These are phyloP conservation scores for Danaus melanippus DNA, from an alignment of 1,140 invertebrate genomes.

Conservation along the genomic window DNA sequence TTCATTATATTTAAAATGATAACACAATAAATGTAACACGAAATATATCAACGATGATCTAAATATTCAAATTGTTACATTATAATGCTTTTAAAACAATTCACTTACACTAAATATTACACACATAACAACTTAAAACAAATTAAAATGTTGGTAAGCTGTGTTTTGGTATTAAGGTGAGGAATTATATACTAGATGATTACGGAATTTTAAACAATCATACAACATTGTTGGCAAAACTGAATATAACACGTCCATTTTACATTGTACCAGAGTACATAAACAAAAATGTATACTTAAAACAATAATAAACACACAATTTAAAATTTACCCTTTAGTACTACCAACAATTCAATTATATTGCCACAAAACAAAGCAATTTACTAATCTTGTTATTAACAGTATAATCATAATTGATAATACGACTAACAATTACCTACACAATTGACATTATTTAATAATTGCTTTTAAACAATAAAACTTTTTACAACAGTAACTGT, in stretches of 20 bases:
- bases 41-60: conserved; percentile 64
- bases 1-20: conserved; percentile 41
- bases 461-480: conserved; percentile 34
- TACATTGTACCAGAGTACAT: no score
- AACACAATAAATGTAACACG: conserved; percentile 61
- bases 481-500: conserved; percentile 24
- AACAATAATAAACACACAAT: not conserved
- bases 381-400: conserved; percentile 2
- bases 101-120: conserved; percentile 60
- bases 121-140: conserved; percentile 67
- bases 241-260: no score
- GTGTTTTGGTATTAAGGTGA: conserved; percentile 71
- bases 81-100: conserved; percentile 55
- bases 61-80: conserved; percentile 43
- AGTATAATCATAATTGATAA: conserved; percentile 25
- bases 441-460: conserved; percentile 33
- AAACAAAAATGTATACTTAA: no score
- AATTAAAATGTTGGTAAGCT: conserved; percentile 69
- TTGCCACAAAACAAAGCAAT: not conserved
- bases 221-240: no score
- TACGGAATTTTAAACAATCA: conserved; percentile 1
- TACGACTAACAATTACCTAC: conserved; percentile 39
- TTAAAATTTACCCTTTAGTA: conserved; percentile 1
- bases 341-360: not conserved
- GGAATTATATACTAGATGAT: conserved; percentile 58